Conservation (phyloP, 2,888 invertebrate genomes). For the Exocentrus adspersus region DNA sequence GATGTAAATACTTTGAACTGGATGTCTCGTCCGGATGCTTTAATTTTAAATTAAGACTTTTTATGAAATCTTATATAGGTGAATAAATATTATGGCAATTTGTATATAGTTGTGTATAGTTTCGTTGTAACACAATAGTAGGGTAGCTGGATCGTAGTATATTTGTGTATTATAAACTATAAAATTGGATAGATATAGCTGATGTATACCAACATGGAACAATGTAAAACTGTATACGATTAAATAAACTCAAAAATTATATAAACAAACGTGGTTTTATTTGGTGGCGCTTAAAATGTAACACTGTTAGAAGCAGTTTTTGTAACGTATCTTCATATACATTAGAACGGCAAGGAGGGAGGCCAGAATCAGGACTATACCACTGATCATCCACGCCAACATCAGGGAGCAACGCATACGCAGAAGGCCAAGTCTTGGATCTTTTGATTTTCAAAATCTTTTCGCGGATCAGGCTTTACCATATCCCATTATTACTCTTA, state of each 20-base stretch:
- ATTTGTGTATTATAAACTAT: slow-evolving; percentile 24
- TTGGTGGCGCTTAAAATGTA: neutral
- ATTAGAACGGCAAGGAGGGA: neutral
- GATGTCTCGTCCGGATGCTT: slow-evolving; percentile 16
- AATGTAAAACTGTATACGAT: slow-evolving; percentile 34
- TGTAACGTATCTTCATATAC: neutral
- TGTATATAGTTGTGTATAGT: slow-evolving; percentile 42
- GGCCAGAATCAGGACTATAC: neutral
- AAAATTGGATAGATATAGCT: slow-evolving; percentile 20
- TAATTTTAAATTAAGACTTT: slow-evolving; percentile 40
- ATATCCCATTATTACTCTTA: no score
- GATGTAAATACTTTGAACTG: slow-evolving; percentile 1
- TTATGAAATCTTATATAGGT: slow-evolving; percentile 38
- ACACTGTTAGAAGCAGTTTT: neutral
- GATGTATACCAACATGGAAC: slow-evolving; percentile 26
- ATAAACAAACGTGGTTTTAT: slow-evolving; percentile 3
- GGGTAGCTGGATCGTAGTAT: slow-evolving; percentile 26
- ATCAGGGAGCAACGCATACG: no score
- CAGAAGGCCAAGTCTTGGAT: no score
- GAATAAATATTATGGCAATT: slow-evolving; percentile 34
- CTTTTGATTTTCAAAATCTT: no score
- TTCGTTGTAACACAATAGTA: slow-evolving; percentile 31
- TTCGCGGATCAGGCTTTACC: no score
- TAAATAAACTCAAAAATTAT: slow-evolving; percentile 34
- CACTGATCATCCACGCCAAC: neutral